A percentile compares a stretch with the other conserved stretches of the same genome.
phyloP scores from a whole-genome alignment of 1,140 invertebrate genomes.

The Procambarus virginalis region DNA sequence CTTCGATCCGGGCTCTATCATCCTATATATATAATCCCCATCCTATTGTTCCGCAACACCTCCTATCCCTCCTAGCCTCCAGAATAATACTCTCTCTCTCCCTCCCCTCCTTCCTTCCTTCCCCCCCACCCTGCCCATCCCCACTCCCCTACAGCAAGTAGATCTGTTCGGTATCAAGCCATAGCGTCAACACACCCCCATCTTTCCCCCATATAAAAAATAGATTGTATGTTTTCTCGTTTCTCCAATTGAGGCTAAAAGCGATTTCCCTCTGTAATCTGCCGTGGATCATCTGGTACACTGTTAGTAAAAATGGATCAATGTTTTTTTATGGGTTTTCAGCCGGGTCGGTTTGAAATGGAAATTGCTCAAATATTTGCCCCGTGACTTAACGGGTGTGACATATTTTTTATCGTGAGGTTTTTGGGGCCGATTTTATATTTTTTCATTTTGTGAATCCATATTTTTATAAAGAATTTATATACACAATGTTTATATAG shows the following conservation, averaged over 20 bases:
- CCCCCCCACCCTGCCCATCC: neutral
- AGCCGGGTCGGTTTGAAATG: constrained; percentile 28
- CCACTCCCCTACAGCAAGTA: neutral
- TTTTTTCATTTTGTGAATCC: constrained; percentile 4
- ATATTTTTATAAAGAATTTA: no score
- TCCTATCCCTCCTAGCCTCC: neutral
- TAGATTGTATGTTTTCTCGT: constrained; percentile 15
- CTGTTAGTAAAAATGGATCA: constrained; percentile 53
- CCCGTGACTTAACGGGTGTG: constrained; percentile 39
- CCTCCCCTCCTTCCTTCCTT: no score
- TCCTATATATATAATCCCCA: neutral
- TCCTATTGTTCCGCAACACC: neutral
- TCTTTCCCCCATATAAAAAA: constrained; percentile 8
- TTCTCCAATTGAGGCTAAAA: constrained; percentile 22
- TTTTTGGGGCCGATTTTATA: neutral
- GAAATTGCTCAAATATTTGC: constrained; percentile 47
- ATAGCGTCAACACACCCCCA: neutral
- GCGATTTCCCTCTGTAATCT: neutral
- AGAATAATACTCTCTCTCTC: neutral
- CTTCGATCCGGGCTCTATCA: no score
- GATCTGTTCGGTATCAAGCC: neutral
- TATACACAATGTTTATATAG: no score
- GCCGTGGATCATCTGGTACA: constrained; percentile 29
- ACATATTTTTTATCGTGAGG: constrained; percentile 33
- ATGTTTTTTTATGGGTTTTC: constrained; percentile 51